Evolutionary conservation across 1,140 invertebrate species (phyloP), one percentile per base, ranked within the genome.

Genomic region (Camponotus vicinus): DNA sequence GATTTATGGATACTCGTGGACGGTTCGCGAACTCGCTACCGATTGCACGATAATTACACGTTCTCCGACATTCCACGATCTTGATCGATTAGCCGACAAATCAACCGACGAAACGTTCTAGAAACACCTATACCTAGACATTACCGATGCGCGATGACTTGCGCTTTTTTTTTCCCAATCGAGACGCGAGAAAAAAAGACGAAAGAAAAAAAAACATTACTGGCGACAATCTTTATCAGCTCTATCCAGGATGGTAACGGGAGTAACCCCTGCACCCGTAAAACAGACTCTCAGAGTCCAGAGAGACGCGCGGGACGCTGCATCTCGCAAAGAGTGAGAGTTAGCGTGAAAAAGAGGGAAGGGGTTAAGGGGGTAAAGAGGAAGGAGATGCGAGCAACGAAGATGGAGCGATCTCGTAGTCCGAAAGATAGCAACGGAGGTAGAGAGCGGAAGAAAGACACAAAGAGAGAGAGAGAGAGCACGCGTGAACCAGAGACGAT

Each of bases 191-290:
- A 49, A 40, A 57, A 66, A 52, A 55, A 83, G 2, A 32, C 6
- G 18, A n/a, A n/a, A 15, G 34, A 13, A 15, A 27, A 27, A 21
- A 67, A n/a, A 78, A 21, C 1, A 52, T 18, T 69, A 18, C 34
- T 32, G 13, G 18, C 15, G 27, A 42, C 37, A 71, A 70, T 84
- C 82, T 83, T 86, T 61, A 70, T 79, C 27, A 64, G 42, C 55
- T 57, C 18, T 37, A 49, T 52, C 13, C 21, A 52, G 52, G 73
- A 79, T 52, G 75, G 63, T 55, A 90, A 85, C 86, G 83, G 40
- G 69, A 89, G 75, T 77, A 90, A 89, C 83, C 66, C 27, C 88
- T 55, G 78, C 78, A 78, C 52, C 86, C 88, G 79, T 78, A 90
- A 88, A 82, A 88, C 88, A 88, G 76, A 90, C 61, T 73, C 63